Conservation (phyloP, 2,113 vertebrate genomes). For the Psophia crepitans region DNA sequence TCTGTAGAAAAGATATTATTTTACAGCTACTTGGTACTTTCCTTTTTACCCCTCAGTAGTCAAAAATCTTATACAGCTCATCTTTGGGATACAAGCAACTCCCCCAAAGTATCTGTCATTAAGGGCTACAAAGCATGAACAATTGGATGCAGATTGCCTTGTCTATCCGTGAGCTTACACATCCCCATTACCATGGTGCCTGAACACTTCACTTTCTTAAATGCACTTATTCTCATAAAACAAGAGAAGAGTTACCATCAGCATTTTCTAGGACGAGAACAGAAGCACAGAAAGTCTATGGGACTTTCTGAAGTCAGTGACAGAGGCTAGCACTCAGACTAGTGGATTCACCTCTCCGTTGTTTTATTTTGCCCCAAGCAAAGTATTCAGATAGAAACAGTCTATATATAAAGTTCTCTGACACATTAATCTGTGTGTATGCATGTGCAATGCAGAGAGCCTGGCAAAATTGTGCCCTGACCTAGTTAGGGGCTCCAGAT, state of each 20-base stretch:
- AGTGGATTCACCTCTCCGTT: not conserved
- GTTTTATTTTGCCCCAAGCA: not conserved
- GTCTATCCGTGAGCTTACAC: not conserved
- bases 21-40: not conserved
- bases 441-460: not conserved
- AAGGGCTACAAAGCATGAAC: slow-evolving; percentile 49
- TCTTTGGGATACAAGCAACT: not conserved
- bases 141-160: slow-evolving; percentile 31
- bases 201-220: slow-evolving; percentile 11
- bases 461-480: not conserved
- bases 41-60: not conserved
- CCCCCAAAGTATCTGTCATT: not conserved
- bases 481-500: slow-evolving; percentile 54
- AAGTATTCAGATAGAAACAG: not conserved
- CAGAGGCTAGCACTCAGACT: not conserved
- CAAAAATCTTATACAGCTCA: not conserved
- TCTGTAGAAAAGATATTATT: not conserved
- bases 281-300: not conserved
- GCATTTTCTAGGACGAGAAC: not conserved
- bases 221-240: slow-evolving; percentile 17
- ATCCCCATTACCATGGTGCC: slow-evolving; percentile 16
- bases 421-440: not conserved
- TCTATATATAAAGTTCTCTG: not conserved
- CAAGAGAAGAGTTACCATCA: not conserved
- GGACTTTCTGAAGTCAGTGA: not conserved